These are phyloP conservation scores for Drosophila bipectinata DNA, from an alignment of 1,140 invertebrate genomes.

Conservation along the genomic window DNA sequence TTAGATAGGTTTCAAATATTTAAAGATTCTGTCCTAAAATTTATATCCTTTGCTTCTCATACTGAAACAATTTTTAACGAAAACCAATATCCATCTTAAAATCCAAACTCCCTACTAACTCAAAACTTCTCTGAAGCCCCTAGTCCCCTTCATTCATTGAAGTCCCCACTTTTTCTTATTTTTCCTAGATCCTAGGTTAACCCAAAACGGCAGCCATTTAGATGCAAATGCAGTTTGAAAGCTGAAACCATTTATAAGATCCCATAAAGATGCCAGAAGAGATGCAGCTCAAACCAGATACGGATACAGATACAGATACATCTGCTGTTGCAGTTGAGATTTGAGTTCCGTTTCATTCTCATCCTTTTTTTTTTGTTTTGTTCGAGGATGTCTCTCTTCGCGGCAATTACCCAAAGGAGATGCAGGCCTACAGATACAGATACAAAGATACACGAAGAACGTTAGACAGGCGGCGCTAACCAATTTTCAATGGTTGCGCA, in stretches of 20 bases:
- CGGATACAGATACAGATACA: slow-evolving; percentile 26
- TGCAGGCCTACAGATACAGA: slow-evolving; percentile 7
- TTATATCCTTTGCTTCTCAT: no score
- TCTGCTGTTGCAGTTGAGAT: slow-evolving; percentile 15
- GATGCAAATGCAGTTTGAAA: slow-evolving; percentile 63
- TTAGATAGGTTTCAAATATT: no score
- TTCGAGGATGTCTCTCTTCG: slow-evolving; percentile 43
- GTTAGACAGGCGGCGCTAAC: slow-evolving; percentile 66
- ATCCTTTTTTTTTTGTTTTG: slow-evolving; percentile 4
- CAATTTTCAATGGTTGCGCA: slow-evolving; percentile 80
- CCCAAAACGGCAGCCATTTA: slow-evolving; percentile 55
- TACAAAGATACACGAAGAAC: slow-evolving; percentile 29
- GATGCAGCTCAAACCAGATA: slow-evolving; percentile 2
- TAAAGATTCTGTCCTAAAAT: no score
- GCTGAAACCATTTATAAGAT: slow-evolving; percentile 20
- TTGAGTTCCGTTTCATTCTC: slow-evolving; percentile 8
- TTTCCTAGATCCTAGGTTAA: slow-evolving; percentile 44
- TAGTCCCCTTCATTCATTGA: background rate
- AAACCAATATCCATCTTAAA: no score
- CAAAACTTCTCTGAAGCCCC: background rate
- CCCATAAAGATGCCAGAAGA: slow-evolving; percentile 51
- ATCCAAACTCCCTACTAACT: background rate
- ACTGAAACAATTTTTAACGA: no score
- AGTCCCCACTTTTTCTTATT: background rate
- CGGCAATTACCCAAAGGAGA: slow-evolving; percentile 46